These are phyloP conservation scores for Pipa parva DNA, from an alignment of 2,113 vertebrate species.

Conservation along the genomic window DNA sequence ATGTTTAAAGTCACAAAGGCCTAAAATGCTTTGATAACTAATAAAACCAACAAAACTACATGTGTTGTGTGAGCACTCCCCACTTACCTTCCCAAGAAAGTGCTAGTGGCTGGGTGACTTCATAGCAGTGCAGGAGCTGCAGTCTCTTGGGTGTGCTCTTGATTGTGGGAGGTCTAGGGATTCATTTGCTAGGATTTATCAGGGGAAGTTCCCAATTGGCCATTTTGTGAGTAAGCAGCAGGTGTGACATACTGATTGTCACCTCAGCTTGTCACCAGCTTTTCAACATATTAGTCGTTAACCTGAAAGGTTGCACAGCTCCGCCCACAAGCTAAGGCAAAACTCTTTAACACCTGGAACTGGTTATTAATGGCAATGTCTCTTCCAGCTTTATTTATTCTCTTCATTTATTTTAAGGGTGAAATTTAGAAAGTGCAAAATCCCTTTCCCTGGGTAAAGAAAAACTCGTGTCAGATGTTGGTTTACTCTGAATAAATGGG, in stretches of 20 bases:
- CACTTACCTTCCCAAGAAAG: neutral
- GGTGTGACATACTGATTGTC: conserved; percentile 31
- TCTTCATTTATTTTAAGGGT: too few species aligned
- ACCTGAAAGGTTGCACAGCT: conserved; percentile 6
- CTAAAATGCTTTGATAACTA: too few species aligned
- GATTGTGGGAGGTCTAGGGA: neutral
- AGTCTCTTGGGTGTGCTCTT: neutral
- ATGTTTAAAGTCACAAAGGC: neutral
- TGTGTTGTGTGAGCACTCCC: too few species aligned
- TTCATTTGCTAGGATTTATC: conserved; percentile 7
- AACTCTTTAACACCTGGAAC: conserved; percentile 17
- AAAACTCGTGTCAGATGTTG: too few species aligned
- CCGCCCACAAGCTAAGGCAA: conserved; percentile 5
- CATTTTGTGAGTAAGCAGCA: conserved; percentile 7
- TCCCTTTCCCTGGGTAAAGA: too few species aligned
- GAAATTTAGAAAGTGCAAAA: too few species aligned
- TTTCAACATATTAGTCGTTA: conserved; percentile 16
- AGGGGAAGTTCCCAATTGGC: conserved; percentile 15
- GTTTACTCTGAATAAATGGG: too few species aligned
- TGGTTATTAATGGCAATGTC: neutral
- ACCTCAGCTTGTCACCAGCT: conserved; percentile 30
- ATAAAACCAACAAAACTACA: too few species aligned
- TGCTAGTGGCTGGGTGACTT: neutral
- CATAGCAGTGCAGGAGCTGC: neutral
- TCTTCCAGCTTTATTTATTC: too few species aligned